Conservation (phyloP, 2,113 vertebrate species). For the Urocynchramus pylzowi region DNA sequence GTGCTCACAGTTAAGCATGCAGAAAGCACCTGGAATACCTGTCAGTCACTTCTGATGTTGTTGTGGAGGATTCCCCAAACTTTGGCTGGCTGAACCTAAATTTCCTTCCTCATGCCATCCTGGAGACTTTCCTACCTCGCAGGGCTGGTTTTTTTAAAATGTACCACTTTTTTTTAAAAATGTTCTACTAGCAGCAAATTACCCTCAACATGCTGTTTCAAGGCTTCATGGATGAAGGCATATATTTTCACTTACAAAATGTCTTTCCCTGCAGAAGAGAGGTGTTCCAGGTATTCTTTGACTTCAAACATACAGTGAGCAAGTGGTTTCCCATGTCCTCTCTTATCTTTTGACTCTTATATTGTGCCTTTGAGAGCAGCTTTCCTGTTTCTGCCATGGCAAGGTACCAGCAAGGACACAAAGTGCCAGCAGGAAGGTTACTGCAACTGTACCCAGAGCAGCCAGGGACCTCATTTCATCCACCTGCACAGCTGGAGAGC, state of each 20-base stretch:
- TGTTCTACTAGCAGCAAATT: not conserved
- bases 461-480: not conserved
- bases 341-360: not conserved
- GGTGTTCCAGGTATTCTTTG: not conserved
- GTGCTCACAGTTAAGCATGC: not conserved
- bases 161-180: not conserved
- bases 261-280: not conserved
- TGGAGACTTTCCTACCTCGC: not conserved
- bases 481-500: not conserved
- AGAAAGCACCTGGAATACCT: not conserved
- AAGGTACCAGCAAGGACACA: not conserved
- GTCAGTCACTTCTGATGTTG: not conserved
- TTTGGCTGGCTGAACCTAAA: not conserved
- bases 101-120: not conserved
- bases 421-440: not conserved
- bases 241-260: not conserved
- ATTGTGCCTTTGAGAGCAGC: not conserved
- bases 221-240: not conserved
- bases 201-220: fast-evolving
- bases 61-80: not conserved
- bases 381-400: not conserved
- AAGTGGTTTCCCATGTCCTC: not conserved
- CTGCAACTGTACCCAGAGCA: not conserved
- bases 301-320: not conserved
- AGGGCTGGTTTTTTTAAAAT: not conserved